Percentiles rank a stretch among this genome's conserved stretches.
These are phyloP conservation scores for Gavia stellata DNA, from an alignment of 2,113 vertebrate genomes.

Conservation along the genomic window DNA sequence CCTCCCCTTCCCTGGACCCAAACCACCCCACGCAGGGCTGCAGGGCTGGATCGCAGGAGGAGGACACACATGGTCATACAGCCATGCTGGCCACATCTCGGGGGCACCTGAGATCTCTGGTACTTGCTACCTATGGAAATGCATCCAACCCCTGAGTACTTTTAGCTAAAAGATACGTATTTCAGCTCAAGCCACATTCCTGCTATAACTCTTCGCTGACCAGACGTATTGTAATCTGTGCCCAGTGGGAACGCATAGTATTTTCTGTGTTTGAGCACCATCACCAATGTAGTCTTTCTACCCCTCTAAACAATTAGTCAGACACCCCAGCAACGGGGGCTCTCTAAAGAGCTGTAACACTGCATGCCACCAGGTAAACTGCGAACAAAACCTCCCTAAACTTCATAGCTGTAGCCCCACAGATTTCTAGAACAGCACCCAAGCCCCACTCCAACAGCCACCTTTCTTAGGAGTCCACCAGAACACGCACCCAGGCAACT, in stretches of 20 bases:
- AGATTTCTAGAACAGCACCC: not conserved
- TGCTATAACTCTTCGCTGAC: rapidly evolving
- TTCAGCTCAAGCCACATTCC: not conserved
- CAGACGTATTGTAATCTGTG: rapidly evolving
- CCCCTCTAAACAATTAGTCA: rapidly evolving
- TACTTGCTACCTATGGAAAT: too few relatives aligned
- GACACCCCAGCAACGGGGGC: rapidly evolving
- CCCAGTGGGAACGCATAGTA: rapidly evolving
- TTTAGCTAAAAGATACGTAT: rapidly evolving
- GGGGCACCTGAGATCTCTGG: not conserved
- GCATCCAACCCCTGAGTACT: rapidly evolving
- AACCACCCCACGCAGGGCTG: rapidly evolving
- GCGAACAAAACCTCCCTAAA: rapidly evolving
- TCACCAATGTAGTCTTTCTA: rapidly evolving
- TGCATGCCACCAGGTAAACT: rapidly evolving
- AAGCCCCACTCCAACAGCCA: too few relatives aligned
- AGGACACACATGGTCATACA: rapidly evolving
- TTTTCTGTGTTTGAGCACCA: not conserved
- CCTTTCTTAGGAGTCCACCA: not conserved
- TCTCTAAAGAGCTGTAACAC: rapidly evolving
- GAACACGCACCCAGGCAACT: not conserved
- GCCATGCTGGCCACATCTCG: rapidly evolving
- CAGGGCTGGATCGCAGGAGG: rapidly evolving
- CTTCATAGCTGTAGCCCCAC: rapidly evolving
- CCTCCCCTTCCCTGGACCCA: too few relatives aligned